Evolutionary conservation across 1,140 invertebrate genomes (phyloP), one percentile per base, ranked within the genome.

Genomic region (Apolygus lucorum): DNA sequence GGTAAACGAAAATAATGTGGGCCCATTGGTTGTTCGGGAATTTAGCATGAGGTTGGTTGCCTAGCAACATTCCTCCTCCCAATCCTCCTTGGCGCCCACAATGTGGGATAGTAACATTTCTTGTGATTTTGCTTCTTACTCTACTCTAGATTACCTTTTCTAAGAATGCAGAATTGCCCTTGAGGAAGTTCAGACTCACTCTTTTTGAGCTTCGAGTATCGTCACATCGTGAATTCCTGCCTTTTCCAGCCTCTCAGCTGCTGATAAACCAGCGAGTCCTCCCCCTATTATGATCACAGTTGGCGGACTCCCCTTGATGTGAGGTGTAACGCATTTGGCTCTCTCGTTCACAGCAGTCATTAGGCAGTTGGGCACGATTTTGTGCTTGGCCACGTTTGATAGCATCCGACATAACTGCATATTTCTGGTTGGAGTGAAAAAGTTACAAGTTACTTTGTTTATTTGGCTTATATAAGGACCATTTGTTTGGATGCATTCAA

Each of bases 201-300:
- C n/a, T 66, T 66, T 64, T 25, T 66, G 27, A 26, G 89, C 88
- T 81, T 91, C 89, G 26, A 91, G 76, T 52, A 91, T 78, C 0
- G 83, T 82, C 70, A 90, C 87, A 76, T 88, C 87, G 34, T 81
- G 82, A 27, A 90, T 81, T 11, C 88, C 88, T 76, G 88, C 86
- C 73, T 88, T 83, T 0, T 82, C 78, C 11, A 91, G 80, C 68
- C 87, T 81, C 75, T 88, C 84, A 1, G 88, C 89, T 0, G 88
- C 89, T 0, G 88, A 89, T 0, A 90, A 77, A 1, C 88, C 88
- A 0, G 88, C 87, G 73, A 90, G 86, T 21, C 89, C 89, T 11
- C 86, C 88, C 0, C 89, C 89, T 24, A 90, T 79, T n/a, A 90
- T 88, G 1, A 90, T 83, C 0, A 90, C 82, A 0, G 80, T 82